These are phyloP conservation scores for Tenodera sinensis DNA, from an alignment of 2,888 invertebrate genomes.

Conservation along the genomic window DNA sequence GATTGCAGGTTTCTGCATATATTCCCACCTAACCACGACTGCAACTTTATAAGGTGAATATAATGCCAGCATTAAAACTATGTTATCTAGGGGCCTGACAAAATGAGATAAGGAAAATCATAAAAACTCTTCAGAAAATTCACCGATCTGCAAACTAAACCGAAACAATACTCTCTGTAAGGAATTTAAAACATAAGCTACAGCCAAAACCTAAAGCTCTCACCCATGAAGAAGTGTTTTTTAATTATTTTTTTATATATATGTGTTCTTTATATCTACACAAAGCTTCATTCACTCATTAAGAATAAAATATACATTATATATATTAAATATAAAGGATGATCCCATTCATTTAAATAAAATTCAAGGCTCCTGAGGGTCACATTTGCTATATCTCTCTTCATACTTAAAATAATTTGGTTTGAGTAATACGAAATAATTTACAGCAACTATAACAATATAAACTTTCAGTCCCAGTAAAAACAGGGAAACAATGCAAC, in stretches of 20 bases:
- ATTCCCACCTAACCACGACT: not conserved
- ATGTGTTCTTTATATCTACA: conserved; percentile 1
- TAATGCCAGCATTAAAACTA: not conserved
- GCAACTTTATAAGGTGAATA: not conserved
- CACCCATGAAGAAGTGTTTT: conserved; percentile 12
- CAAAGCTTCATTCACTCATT: conserved; percentile 5
- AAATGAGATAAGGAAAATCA: not conserved
- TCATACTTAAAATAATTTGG: conserved; percentile 20
- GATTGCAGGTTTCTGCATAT: not conserved
- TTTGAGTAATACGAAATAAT: conserved; percentile 23
- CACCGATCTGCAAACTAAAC: not conserved
- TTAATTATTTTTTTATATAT: not conserved
- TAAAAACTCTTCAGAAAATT: not conserved
- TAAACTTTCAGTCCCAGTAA: conserved; percentile 9
- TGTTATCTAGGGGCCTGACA: not conserved
- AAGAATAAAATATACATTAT: conserved; percentile 10
- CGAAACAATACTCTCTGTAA: not conserved
- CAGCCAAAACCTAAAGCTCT: conserved; percentile 22
- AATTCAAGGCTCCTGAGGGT: conserved; percentile 10
- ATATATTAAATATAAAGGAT: conserved; percentile 15
- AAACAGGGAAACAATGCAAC: not conserved
- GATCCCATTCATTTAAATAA: conserved; percentile 6
- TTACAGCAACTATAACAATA: not conserved
- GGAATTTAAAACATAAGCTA: conserved; percentile 24
- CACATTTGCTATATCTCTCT: conserved; percentile 1